Evolutionary conservation across 1,140 invertebrate genomes (phyloP).

Genomic region (Cydia pomonella): DNA sequence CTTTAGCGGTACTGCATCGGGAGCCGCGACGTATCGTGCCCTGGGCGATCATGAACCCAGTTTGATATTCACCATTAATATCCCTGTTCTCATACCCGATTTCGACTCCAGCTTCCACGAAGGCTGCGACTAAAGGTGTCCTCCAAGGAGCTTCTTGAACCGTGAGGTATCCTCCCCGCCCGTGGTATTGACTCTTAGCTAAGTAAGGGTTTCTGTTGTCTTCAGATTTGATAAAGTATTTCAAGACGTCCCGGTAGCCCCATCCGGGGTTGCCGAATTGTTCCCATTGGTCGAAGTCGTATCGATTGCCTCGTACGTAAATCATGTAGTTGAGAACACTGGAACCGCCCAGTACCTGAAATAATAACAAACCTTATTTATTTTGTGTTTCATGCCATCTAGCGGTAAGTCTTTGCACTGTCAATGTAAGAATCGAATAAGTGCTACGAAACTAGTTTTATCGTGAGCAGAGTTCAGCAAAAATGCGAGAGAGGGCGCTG

Average conservation of each 20-base stretch:
- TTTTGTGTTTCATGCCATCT: slow-evolving; percentile 11
- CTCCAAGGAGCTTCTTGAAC: slow-evolving; percentile 93
- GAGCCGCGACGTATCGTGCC: slow-evolving; percentile 92
- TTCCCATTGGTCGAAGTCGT: slow-evolving; percentile 96
- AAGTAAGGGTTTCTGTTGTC: slow-evolving; percentile 93
- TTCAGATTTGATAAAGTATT: slow-evolving; percentile 95
- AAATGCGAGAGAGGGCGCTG: not conserved
- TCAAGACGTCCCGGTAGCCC: slow-evolving; percentile 92
- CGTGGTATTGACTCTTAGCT: slow-evolving; percentile 86
- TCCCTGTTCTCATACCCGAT: slow-evolving; percentile 93
- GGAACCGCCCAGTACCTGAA: slow-evolving; percentile 90
- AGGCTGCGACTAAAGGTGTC: slow-evolving; percentile 89
- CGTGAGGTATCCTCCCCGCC: slow-evolving; percentile 88
- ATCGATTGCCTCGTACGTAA: slow-evolving; percentile 91
- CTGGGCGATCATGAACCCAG: slow-evolving; percentile 94
- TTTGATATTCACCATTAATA: slow-evolving; percentile 91
- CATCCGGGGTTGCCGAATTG: slow-evolving; percentile 92
- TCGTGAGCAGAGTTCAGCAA: not conserved
- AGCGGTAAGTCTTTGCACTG: not conserved
- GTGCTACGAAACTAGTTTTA: not conserved
- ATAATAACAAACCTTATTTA: slow-evolving; percentile 36
- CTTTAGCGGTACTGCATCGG: slow-evolving; percentile 94
- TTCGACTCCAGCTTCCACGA: slow-evolving; percentile 92
- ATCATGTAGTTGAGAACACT: slow-evolving; percentile 97
- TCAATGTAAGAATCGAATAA: not conserved